Base-by-base conservation (phyloP, 1,140 invertebrate genomes). In the Scaptomyza graminum region DNA sequence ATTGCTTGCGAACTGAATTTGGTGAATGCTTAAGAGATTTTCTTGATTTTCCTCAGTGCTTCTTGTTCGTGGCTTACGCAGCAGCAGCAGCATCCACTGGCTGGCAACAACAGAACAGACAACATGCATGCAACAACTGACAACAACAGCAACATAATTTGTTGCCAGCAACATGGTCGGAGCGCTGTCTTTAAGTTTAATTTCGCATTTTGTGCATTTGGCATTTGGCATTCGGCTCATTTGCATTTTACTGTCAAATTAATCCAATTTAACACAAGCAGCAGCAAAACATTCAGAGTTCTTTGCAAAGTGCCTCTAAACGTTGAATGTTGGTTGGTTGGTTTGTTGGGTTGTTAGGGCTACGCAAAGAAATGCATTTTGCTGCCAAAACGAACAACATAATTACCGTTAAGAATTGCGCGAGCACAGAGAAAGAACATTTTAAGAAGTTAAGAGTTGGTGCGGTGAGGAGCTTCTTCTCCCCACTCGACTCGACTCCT, bases 211-310 rank as follows among this genome's bases (percentile, higher is more conserved):
- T 31, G 81, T n/a, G 78, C 69, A 69, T 76, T 62, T 64, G 18
- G 81, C 81, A 77, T 84, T 84, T 79, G 74, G 79, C 79, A 81
- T 72, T 84, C 74, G 85, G 70, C 85, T 84, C 84, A 88, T 88
- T 90, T 90, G 87, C 87, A 90, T 90, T 90, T 89, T 90, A 90
- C 87, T 90, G 87, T 90, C 87, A 90, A 90, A 90, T 90, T 90
- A 90, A 90, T 90, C 87, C 87, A 90, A 90, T 90, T 90, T 90
- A 88, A 90, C 87, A 81, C 78, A 90, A 76, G 74, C 43, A 57
- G 13, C 64, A 37, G 7, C 18, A 31, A 47, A 47, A 47, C 37
- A 50, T 41, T 46, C 13, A 50, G 47, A 34, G 18, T 22, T 22
- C 18, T 22, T 22, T 22, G 2, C 18, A 22, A 22, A 22, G 31